A percentile compares a stretch with the other conserved stretches of the same genome.
Conservation (phyloP, 2,113 vertebrate genomes). For the Sebastes fasciatus region DNA sequence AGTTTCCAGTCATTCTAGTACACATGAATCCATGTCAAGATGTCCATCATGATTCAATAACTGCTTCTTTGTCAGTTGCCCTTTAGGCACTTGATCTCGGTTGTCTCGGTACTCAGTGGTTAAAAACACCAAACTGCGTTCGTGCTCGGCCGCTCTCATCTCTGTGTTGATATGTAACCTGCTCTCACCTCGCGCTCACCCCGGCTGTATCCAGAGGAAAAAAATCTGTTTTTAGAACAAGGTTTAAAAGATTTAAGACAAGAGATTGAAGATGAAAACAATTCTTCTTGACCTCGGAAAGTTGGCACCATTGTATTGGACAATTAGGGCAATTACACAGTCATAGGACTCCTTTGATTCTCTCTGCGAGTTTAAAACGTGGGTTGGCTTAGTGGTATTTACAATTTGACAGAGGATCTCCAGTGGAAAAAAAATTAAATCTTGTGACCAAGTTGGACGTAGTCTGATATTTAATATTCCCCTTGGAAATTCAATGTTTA, state of each 20-base stretch:
- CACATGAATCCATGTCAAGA: background rate
- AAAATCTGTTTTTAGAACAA: background rate
- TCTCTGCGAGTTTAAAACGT: constrained; percentile 1
- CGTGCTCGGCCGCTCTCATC: background rate
- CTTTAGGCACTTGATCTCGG: background rate
- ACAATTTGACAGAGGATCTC: background rate
- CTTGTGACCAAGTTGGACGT: constrained; percentile 2
- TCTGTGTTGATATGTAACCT: background rate
- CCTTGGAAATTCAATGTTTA: background rate
- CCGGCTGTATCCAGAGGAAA: background rate
- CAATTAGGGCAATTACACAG: background rate
- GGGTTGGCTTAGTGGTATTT: background rate
- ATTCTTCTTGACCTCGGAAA: background rate
- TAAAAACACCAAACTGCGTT: background rate
- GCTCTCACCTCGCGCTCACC: background rate
- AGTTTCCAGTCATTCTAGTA: background rate
- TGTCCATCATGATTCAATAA: background rate
- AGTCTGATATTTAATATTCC: constrained; percentile 15
- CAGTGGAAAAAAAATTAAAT: background rate
- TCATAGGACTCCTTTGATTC: constrained; percentile 6
- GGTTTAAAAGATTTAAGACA: background rate
- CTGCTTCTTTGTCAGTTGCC: background rate
- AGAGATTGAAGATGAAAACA: background rate
- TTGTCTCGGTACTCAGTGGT: background rate
- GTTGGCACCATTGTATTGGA: background rate